Evolutionary conservation across 2,797 vertebrate species (phyloP), one percentile per base, ranked within the genome.

Genomic region (Poecile montanus): DNA sequence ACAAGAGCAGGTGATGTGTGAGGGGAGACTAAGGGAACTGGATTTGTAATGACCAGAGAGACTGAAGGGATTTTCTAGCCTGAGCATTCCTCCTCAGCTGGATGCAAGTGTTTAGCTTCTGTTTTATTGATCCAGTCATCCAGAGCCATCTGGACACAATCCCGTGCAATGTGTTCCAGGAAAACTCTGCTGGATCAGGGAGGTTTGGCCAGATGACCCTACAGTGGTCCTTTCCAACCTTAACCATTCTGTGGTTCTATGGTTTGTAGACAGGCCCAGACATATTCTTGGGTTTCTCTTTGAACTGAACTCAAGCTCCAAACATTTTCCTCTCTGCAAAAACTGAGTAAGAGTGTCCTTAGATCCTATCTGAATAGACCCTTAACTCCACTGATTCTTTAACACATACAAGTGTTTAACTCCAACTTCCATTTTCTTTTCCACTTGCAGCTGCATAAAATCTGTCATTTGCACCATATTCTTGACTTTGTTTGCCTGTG

Each of bases 141-240:
- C n/a, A 71, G 29, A 84, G 14, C 29, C 0, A 0, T 23, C 25
- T 53, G 26, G 51, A 65, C 4, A 19, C 5, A 53, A 27, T 32
- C 25, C 21, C 23, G 4, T 32, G 38, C 15, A 14, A 30, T 8
- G 7, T 53, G 4, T 20, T 65, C 45, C 60, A 53, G 58, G 38
- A 30, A 57, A 40, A 32, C 6, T 17, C 16, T 71, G 17, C n/a
- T 53, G 58, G 29, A 71, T 22, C 25, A 53, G n/a, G 21, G 10
- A 30, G 13, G 10, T 20, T 89, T 0, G 0, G 47, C 45, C 29
- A 32, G 17, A 51, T 45, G 25, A 58, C 21, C 15, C 15, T 44
- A 16, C 25, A 30, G 5, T 26, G 15, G 7, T 53, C 6, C 29
- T 38, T 71, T 58, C 38, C 29, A 83, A 5, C 8, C 8, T 58